phyloP scores from a whole-genome alignment of 2,113 vertebrate species.

The Gymnarchus niloticus region DNA sequence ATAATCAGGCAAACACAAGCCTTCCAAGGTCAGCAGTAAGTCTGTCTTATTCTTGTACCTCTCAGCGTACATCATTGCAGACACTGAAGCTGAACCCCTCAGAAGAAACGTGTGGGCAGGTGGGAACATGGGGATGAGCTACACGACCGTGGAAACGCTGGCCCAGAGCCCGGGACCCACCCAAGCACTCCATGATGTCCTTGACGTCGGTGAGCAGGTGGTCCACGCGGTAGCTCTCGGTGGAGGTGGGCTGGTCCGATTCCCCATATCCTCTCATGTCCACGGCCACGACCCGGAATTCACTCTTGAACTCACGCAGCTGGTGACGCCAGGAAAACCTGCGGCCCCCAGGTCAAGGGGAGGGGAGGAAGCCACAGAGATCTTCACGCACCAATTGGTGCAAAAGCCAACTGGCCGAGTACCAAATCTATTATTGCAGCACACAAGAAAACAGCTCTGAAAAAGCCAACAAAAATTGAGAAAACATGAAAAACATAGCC shows the following conservation, averaged over 20 bases:
- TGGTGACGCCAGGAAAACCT: constrained; percentile 99
- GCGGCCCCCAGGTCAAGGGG: not conserved
- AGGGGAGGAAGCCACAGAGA: not conserved
- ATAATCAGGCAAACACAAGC: no score
- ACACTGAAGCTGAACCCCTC: no score
- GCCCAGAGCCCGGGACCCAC: constrained; percentile 55
- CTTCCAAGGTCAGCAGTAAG: no score
- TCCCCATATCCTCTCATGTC: constrained; percentile 95
- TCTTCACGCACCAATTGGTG: not conserved
- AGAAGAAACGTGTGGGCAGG: no score
- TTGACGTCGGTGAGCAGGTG: constrained; percentile 87
- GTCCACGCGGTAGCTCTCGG: constrained; percentile 81
- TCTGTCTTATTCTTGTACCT: no score
- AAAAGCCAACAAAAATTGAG: not conserved
- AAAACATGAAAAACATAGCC: not conserved
- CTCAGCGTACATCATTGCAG: no score
- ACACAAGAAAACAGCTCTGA: not conserved
- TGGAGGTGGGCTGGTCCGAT: constrained; percentile 79
- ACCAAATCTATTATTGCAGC: not conserved
- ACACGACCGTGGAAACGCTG: not conserved
- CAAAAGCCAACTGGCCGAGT: not conserved
- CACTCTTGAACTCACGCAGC: constrained; percentile 92
- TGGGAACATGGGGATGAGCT: not conserved
- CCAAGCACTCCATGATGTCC: constrained; percentile 92
- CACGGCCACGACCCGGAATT: constrained; percentile 90